Evolutionary conservation across 2,113 vertebrate species (phyloP).

Genomic region (Scophthalmus maximus): DNA sequence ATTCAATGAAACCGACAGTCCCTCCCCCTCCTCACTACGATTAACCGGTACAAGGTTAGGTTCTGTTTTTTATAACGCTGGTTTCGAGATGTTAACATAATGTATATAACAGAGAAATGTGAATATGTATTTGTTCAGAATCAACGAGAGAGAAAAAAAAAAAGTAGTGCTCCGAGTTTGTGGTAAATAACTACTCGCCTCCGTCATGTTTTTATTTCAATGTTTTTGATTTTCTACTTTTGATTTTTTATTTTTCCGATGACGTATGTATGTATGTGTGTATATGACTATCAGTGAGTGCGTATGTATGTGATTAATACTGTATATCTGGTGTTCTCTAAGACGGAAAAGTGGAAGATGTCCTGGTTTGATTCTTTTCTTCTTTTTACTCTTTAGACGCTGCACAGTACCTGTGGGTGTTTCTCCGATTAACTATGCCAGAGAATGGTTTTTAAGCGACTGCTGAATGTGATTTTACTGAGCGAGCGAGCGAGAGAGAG

Average conservation of each 20-base stretch:
- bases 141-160: conserved; percentile 68
- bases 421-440: conserved; percentile 79
- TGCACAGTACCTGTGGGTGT: conserved; percentile 81
- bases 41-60: conserved; percentile 77
- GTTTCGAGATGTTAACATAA: conserved; percentile 72
- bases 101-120: conserved; percentile 86
- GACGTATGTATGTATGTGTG: conserved; percentile 67
- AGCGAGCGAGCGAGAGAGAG: conserved; percentile 43
- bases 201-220: conserved; percentile 70
- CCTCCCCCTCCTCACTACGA: conserved; percentile 66
- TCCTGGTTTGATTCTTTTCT: conserved; percentile 74
- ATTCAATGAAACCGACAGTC: conserved; percentile 62
- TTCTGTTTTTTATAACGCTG: conserved; percentile 65
- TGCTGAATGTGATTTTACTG: conserved; percentile 88
- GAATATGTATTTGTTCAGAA: conserved; percentile 84
- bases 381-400: conserved; percentile 69
- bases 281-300: conserved; percentile 76
- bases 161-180: conserved; percentile 80
- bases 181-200: conserved; percentile 82
- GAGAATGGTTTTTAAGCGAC: conserved; percentile 83
- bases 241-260: conserved; percentile 63
- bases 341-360: conserved; percentile 77
- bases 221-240: conserved; percentile 66
- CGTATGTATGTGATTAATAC: conserved; percentile 81
- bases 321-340: conserved; percentile 85